Percentiles rank a stretch among this genome's conserved stretches.
phyloP scores from a whole-genome alignment of 2,888 invertebrate genomes.

The Idaea aversata region DNA sequence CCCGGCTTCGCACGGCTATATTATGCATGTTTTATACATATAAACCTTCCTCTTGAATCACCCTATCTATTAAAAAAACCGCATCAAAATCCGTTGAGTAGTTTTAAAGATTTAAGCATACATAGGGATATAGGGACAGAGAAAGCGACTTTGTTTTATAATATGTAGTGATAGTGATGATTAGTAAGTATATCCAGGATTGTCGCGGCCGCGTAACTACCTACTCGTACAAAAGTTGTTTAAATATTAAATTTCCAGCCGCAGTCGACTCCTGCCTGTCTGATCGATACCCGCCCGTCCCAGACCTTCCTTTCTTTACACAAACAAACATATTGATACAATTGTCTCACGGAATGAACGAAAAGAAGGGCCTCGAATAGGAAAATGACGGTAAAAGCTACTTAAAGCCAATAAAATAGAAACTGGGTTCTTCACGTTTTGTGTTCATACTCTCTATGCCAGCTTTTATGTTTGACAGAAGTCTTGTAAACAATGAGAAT shows the following conservation, averaged over 20 bases:
- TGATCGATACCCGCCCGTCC: constrained; percentile 20
- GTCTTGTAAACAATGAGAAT: too few species aligned
- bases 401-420: background rate
- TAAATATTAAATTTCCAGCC: constrained; percentile 27
- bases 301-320: background rate
- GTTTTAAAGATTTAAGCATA: too few species aligned
- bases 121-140: too few species aligned
- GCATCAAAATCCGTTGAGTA: too few species aligned
- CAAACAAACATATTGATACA: background rate
- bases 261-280: constrained; percentile 16
- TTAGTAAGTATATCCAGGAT: background rate
- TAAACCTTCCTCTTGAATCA: too few species aligned
- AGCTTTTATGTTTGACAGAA: background rate
- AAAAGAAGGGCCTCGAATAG: background rate
- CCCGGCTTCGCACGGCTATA: too few species aligned
- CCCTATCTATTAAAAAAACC: too few species aligned
- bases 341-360: background rate
- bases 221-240: background rate
- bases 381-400: background rate
- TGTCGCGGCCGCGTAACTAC: background rate
- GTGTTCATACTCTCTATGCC: background rate
- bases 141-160: too few species aligned
- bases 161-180: too few species aligned
- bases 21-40: too few species aligned
- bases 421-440: background rate